These are phyloP conservation scores for Erebia epiphron DNA, from an alignment of 2,888 invertebrate species.

Conservation along the genomic window DNA sequence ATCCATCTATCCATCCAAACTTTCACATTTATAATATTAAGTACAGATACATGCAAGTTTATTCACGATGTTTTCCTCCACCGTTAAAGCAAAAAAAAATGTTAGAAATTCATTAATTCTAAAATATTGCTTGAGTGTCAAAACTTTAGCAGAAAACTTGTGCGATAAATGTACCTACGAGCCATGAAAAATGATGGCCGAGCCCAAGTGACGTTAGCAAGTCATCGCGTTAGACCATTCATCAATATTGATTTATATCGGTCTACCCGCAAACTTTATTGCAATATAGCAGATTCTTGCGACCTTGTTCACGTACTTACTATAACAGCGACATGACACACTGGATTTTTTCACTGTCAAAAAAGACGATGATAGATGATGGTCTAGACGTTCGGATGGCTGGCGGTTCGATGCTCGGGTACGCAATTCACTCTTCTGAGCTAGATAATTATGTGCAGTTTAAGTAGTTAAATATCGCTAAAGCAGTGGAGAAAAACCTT, in stretches of 20 bases:
- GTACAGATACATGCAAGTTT: no score
- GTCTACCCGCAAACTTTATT: slow-evolving; percentile 35
- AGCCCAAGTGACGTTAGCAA: slow-evolving; percentile 51
- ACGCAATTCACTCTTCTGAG: no score
- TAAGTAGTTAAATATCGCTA: no score
- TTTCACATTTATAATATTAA: no score
- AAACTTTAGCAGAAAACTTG: slow-evolving; percentile 43
- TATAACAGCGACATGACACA: not conserved
- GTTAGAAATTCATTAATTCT: slow-evolving; percentile 6
- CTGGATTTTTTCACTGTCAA: no score
- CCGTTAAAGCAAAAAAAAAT: not conserved
- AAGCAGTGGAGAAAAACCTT: no score
- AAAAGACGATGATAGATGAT: no score
- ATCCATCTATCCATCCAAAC: no score
- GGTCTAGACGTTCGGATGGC: no score
- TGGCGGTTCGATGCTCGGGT: no score
- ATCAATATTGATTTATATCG: slow-evolving; percentile 51
- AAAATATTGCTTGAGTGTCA: slow-evolving; percentile 44
- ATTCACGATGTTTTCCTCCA: no score
- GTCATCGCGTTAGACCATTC: slow-evolving; percentile 65
- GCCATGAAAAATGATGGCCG: slow-evolving; percentile 55
- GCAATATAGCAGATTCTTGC: slow-evolving; percentile 12
- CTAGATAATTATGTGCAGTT: no score
- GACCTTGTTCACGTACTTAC: not conserved
- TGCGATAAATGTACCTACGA: slow-evolving; percentile 50